Evolutionary conservation across 2,113 vertebrate genomes (phyloP), one percentile per base, ranked within the genome.

Genomic region (Aspiorhynchus laticeps): DNA sequence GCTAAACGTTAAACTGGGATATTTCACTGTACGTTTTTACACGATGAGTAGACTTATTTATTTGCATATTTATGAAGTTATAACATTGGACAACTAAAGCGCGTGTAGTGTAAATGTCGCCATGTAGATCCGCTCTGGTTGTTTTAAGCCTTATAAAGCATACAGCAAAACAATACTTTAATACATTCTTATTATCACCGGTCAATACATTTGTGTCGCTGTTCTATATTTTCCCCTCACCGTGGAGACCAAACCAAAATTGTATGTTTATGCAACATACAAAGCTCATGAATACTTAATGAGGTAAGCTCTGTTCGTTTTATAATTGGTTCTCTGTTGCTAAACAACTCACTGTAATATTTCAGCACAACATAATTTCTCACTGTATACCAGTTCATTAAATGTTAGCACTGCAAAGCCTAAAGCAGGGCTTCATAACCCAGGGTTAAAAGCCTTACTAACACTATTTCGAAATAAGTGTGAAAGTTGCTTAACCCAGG

Each of bases 401-500:
- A 2, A 3, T 61, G 78, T 38, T 46, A 28, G 41, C 11, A 28
- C 41, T 28, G 19, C 19, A 61, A 59, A 36, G 5, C 11, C 31
- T n/a, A 19, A 61, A 61, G 53, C 36, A 53, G 2, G 48, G 28
- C 78, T 61, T 38, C 53, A n/a, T n/a, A 80, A 41, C 78, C 14
- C 31, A 61, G 53, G 78, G 53, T 80, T 63, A 80, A 38, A 80
- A 80, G 31, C 53, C 56, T 63, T 12, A 28, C 48, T 79, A 56
- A 79, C 48, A 8, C 19, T 56, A 19, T 56, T 61, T 80, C 11
- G 4, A 80, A 80, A 80, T 61, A 61, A 80, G 51, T 80, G 78
- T 80, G 78, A 61, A 80, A 80, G 56, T 80, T 61, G 33, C 51
- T 80, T 63, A 73, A 73, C 63, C 80, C 26, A 83, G 80, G 61